Percentiles rank a stretch among this genome's conserved stretches.
Conservation (phyloP, 2,797 vertebrate species). For the Catamblyrhynchus diadema region DNA sequence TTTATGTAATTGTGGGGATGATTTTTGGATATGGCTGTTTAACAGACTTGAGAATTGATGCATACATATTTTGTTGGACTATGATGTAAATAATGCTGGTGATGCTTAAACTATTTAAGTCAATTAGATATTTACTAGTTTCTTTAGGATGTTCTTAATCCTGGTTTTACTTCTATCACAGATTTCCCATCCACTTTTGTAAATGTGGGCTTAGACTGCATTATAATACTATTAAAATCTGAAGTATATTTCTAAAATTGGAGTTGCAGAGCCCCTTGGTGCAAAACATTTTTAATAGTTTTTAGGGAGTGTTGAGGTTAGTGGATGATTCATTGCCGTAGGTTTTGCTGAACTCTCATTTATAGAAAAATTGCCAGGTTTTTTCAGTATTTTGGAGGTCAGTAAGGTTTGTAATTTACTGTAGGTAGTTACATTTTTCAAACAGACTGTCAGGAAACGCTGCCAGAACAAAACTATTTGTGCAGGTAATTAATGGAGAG, state of each 20-base stretch:
- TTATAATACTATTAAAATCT: not conserved
- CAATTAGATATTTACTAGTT: not conserved
- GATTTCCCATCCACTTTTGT: not conserved
- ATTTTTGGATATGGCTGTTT: not conserved
- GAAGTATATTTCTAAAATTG: not conserved
- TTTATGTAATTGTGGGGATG: not conserved
- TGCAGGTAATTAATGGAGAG: constrained; percentile 34
- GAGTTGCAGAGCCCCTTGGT: not conserved
- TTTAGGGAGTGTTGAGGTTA: not conserved
- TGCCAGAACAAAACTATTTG: constrained; percentile 42
- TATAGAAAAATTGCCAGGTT: not conserved
- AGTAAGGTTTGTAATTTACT: not conserved
- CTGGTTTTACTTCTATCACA: not conserved
- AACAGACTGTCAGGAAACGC: constrained; percentile 17
- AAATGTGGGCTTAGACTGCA: not conserved
- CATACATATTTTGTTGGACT: not conserved
- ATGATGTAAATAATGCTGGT: not conserved
- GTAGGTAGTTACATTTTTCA: not conserved
- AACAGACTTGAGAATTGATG: not conserved
- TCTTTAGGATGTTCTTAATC: not conserved
- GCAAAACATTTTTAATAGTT: not conserved
- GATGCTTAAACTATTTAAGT: not conserved
- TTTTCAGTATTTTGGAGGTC: not conserved
- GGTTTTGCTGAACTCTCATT: not conserved
- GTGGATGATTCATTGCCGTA: not conserved